Conservation (phyloP, 2,797 vertebrate genomes). For the Cirrhinus mrigala region DNA sequence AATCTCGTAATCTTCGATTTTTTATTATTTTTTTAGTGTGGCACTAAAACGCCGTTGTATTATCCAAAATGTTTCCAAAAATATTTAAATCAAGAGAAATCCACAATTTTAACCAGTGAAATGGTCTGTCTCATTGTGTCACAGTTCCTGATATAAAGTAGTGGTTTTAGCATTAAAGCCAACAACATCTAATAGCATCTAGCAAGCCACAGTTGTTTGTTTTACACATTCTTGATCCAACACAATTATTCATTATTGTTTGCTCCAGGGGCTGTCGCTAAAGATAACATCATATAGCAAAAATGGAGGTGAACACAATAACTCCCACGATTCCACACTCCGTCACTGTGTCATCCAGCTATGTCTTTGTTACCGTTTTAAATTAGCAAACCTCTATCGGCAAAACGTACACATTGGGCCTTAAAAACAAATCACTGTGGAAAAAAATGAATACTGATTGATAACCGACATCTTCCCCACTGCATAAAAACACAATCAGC, state of each 20-base stretch:
- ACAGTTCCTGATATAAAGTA: too few species aligned
- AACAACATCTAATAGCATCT: too few species aligned
- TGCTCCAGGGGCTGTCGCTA: background rate
- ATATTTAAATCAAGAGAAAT: background rate
- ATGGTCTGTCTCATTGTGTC: background rate
- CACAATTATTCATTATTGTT: background rate
- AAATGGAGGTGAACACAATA: background rate
- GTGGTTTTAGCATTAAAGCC: too few species aligned
- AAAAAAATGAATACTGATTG: background rate
- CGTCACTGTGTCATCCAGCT: background rate
- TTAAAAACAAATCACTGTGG: background rate
- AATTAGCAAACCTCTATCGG: background rate
- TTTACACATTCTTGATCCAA: background rate
- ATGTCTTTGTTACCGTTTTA: background rate
- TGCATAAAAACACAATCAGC: background rate
- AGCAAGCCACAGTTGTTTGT: background rate
- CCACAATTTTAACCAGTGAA: background rate
- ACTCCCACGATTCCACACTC: background rate
- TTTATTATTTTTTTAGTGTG: too few species aligned
- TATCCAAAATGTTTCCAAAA: too few species aligned
- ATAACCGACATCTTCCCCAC: background rate
- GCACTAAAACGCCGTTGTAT: too few species aligned
- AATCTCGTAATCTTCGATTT: too few species aligned
- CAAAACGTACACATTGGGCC: background rate
- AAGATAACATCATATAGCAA: background rate